These are phyloP conservation scores for Enteromius unitaeniatus DNA, from an alignment of 2,797 vertebrate species.

Conservation along the genomic window DNA sequence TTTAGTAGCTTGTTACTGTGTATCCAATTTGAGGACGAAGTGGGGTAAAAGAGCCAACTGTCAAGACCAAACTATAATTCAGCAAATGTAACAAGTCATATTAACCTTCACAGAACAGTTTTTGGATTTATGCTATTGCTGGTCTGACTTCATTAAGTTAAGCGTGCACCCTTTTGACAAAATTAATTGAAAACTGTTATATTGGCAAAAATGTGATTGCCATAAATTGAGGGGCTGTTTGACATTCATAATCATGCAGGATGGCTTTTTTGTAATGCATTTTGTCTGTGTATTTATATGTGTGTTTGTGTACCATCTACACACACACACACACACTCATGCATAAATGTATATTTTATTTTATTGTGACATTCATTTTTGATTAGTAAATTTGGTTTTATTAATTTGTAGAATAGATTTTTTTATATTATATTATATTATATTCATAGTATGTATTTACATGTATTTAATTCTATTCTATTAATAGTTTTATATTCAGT, in stretches of 20 bases:
- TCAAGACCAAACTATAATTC: slow-evolving; percentile 30
- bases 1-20: not conserved
- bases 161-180: slow-evolving; percentile 17
- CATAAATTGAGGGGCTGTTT: not conserved
- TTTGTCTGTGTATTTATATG: not conserved
- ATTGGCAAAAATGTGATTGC: slow-evolving; percentile 1
- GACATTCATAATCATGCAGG: not conserved
- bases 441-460: not conserved
- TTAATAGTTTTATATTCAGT: not conserved
- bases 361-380: not conserved
- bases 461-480: not conserved
- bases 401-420: not conserved
- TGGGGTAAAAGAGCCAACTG: slow-evolving; percentile 18
- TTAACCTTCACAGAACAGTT: slow-evolving; percentile 73
- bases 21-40: not conserved
- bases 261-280: not conserved
- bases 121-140: slow-evolving; percentile 70
- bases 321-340: too few species aligned
- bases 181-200: not conserved
- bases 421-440: too few species aligned
- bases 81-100: slow-evolving; percentile 39
- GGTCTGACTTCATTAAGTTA: slow-evolving; percentile 76
- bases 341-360: too few species aligned
- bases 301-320: not conserved
- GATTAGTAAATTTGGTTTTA: not conserved